Evolutionary conservation across 1,140 invertebrate species (phyloP), one percentile per base, ranked within the genome.

Genomic region (Cryptotermes secundus): DNA sequence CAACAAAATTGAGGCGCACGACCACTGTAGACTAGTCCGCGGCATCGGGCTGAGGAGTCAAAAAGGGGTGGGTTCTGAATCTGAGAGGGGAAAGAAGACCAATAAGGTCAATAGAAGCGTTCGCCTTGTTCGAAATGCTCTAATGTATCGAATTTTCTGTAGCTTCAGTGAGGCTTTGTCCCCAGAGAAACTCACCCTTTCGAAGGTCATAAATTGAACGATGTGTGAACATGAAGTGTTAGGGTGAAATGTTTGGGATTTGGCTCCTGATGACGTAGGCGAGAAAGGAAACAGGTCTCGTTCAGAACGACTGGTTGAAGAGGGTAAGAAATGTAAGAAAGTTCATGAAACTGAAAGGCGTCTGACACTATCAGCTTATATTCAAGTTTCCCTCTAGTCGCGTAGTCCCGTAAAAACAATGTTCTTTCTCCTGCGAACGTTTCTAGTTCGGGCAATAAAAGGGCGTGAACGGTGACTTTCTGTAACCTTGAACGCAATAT

Each of bases 71-170:
- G 24, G n/a, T 31, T 72, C 1, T 72, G 59, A 72, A 26, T 72
- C 59, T 12, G 59, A 72, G 59, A 72, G 59, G n/a, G 59, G 59
- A 31, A 19, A 22, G 16, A 72, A 72, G 26, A 72, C 59, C 59
- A 72, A 31, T 72, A 72, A 72, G 59, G 59, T 72, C 59, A 72
- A n/a, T 59, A 31, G 7, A 6, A 31, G 59, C 59, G n/a, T 72
- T 72, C 59, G 31, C 59, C 59, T 72, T 72, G 59, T 72, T 72
- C 9, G 14, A 72, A 72, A 31, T 72, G 59, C n/a, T 72, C 4
- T 72, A 72, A n/a, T 72, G 59, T 72, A 72, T 72, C 59, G 59
- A 72, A 72, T 72, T 72, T 72, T 72, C 59, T 72, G n/a, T n/a
- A 31, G 59, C n/a, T 72, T 31, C 26, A 10, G 59, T 72, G n/a